Base-by-base conservation (phyloP, 2,888 invertebrate species). In the Nymphalis polychloros region DNA sequence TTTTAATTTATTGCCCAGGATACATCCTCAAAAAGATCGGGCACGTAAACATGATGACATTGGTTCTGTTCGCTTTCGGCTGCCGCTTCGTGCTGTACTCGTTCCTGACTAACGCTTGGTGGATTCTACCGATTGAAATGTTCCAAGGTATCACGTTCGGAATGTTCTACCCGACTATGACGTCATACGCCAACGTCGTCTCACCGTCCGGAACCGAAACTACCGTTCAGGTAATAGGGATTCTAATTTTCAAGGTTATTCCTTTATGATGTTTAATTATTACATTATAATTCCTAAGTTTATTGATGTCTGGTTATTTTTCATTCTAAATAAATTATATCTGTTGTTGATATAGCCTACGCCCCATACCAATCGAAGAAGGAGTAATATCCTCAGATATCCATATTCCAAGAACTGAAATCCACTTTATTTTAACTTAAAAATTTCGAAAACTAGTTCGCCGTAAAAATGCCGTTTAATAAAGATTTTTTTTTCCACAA, bases 91-190 rank as follows among this genome's bases (percentile, higher is more conserved):
- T 97, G 71, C 89, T 96, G 19, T 98, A 98, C 84, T 98, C 97
- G 2, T 87, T 96, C 64, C 86, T 98, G 64, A 89, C 92, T 1
- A 95, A 97, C 85, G 95, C 97, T 0, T 98, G 98, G 97, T 95
- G 94, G 92, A 95, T 96, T 59, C 90, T 98, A 69, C 95, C 97
- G 0, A 94, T 98, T 63, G 98, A 98, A 86, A 84, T 97, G 71
- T 88, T 97, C 10, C 97, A 98, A 86, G 98, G 98, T 0, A 89
- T 98, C 27, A 97, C 98, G 0, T 97, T 97, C 83, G 98, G 98
- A 23, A 94, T 98, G 82, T 97, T 97, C 79, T 98, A 97, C 84
- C 95, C 97, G 0, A 96, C 97, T 13, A 97, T 97, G 96, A 95
- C 97, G 20, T 97, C 97, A 0, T 98, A 97, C 85, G 97, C 97